Evolutionary conservation across 2,797 vertebrate genomes (phyloP), one percentile per base, ranked within the genome.

Genomic region (Naso thynnoides): DNA sequence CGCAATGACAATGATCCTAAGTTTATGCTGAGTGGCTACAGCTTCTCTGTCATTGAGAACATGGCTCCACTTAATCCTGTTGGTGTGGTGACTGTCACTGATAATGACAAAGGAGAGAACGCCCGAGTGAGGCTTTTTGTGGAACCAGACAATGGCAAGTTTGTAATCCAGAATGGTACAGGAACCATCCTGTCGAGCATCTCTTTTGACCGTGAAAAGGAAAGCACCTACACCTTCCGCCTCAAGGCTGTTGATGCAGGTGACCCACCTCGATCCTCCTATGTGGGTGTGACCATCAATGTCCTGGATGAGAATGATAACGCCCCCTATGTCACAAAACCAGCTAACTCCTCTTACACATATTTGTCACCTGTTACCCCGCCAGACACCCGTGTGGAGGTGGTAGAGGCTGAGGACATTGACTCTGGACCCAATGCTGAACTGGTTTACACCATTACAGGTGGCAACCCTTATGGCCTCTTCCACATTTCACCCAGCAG

Each of bases 1-100:
- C 95, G 96, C 78, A 99, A 99, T n/a, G 98, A 99, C 94, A 99
- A 99, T 0, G 97, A 99, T 84, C 98, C 98, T 39, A 98, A 98
- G 81, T 99, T 99, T 62, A 99, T 97, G 96, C 90, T 99, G 45
- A 97, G 93, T 0, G 95, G 96, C 85, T 99, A 99, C 90, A 99
- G 97, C 90, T 99, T 99, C 91, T 99, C 98, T 0, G 97, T 99
- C 76, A 96, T 94, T 78, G 98, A 99, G 87, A 99, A 99, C 91
- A 97, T 99, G 96, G 94, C 96, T 0, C 96, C 97, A 0, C 94
- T 98, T 58, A 99, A 97, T 87, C 97, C 98, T 0, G 98, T 99
- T 6, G 98, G 98, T 11, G 97, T 99, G 80, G 98, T 99, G 75
- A 99, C 97, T 0, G 98, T 99, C 78, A 97, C 95, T 0, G 98